Percentiles rank a stretch among this genome's conserved stretches.
These are phyloP conservation scores for Protobothrops mucrosquamatus DNA, from an alignment of 2,113 vertebrate genomes.

Conservation along the genomic window DNA sequence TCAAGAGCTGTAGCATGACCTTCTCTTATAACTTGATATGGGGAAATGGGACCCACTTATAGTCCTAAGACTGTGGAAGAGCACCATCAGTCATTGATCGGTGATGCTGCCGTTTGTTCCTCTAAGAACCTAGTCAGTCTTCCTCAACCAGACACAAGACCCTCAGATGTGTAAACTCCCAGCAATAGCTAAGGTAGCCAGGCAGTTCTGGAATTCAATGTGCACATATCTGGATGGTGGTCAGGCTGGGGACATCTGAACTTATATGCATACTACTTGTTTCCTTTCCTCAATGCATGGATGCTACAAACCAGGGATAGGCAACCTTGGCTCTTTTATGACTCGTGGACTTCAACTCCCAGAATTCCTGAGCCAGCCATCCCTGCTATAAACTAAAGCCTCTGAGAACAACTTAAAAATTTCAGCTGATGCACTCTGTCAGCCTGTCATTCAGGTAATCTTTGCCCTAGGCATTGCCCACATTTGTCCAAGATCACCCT, in stretches of 20 bases:
- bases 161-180: not conserved
- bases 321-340: too few relatives aligned
- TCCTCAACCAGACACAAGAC: not conserved
- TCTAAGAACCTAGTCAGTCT: not conserved
- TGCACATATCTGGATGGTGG: not conserved
- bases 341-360: not conserved
- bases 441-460: not conserved
- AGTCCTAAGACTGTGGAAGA: not conserved
- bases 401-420: not conserved
- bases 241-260: not conserved
- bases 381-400: not conserved
- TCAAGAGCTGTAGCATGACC: not conserved
- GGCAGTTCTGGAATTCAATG: not conserved
- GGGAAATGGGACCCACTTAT: not conserved
- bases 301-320: not conserved
- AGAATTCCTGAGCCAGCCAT: not conserved
- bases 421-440: not conserved
- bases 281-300: not conserved
- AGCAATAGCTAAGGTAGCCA: not conserved
- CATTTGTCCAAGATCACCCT: not conserved
- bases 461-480: not conserved
- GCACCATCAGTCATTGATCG: not conserved
- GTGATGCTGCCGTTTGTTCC: not conserved
- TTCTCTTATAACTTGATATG: not conserved
- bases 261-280: not conserved